Percentiles rank a stretch among this genome's conserved stretches.
phyloP scores from a whole-genome alignment of 2,888 invertebrate genomes.

The Nymphalis c-album region DNA sequence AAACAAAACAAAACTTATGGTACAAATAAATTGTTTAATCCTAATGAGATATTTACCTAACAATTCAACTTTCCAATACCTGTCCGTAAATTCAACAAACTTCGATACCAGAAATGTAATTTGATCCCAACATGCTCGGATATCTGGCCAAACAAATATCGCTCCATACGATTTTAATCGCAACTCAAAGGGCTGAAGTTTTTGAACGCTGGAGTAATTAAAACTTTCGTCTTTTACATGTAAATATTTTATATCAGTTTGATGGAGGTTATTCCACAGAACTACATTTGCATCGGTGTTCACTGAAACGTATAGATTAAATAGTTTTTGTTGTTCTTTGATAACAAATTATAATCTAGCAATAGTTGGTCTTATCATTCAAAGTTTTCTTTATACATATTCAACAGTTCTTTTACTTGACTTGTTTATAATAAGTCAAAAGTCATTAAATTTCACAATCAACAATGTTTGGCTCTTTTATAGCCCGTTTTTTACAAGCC shows the following conservation, averaged over 20 bases:
- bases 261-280: slow-evolving; percentile 5
- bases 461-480: too few species aligned
- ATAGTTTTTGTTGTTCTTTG: background rate
- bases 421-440: too few species aligned
- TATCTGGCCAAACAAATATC: slow-evolving; percentile 42
- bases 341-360: background rate
- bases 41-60: slow-evolving; percentile 34
- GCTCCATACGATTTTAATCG: slow-evolving; percentile 48
- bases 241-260: slow-evolving; percentile 44
- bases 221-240: slow-evolving; percentile 49
- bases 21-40: background rate
- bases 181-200: slow-evolving; percentile 45
- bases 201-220: slow-evolving; percentile 47
- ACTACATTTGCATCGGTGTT: slow-evolving; percentile 1
- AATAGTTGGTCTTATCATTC: too few species aligned
- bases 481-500: too few species aligned
- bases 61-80: slow-evolving; percentile 38
- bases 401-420: too few species aligned
- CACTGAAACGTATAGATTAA: background rate
- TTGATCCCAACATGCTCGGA: slow-evolving; percentile 37
- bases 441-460: too few species aligned
- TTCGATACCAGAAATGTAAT: slow-evolving; percentile 38
- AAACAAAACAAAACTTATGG: background rate
- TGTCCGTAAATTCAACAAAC: slow-evolving; percentile 36
- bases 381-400: too few species aligned